Base-by-base conservation (phyloP, 2,797 vertebrate genomes). In the Florisuga fusca region DNA sequence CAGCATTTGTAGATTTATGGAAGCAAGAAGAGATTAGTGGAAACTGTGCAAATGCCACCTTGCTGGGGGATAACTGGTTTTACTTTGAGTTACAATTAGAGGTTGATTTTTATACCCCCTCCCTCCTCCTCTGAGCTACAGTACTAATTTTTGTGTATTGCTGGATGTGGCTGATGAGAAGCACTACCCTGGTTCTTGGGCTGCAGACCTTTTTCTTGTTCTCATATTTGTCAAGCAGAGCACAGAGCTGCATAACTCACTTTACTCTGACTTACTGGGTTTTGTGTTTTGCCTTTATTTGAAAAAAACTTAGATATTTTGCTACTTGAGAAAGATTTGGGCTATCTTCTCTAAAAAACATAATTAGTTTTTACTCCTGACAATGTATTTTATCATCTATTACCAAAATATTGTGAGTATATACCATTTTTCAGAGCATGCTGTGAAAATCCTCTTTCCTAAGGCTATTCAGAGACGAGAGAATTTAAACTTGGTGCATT, bases 391-490 rank as follows among this genome's bases (percentile, higher is more conserved):
- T 71, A 33, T 89, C 22, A 22, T 34, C 4, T 66, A 23, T 57
- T 80, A 25, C 0, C 0, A 57, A 74, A 87, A 77, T 85, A 71
- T 6, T 67, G 27, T 27, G 23, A 83, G 26, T 43, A 69, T 29
- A 31, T 80, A 62, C 12, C 16, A 67, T 91, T 94, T 92, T 89
- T 89, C 53, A 89, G 78, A 76, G 27, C 75, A 61, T 66, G 41
- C 59, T 93, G 59, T 93, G 92, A 89, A 92, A 94, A 68, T 82
- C 34, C 57, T 53, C 6, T 95, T 92, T 92, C 85, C 48, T 77
- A 27, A 85, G 78, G 22, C 78, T 89, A 4, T 83, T 92, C 31
- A 36, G 59, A 82, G 57, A 59, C 57, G 33, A 58, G 16, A 12
- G 53, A 33, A 85, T 92, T 91, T 87, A 77, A 67, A 67, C 26